A percentile compares a stretch with the other conserved stretches of the same genome.
Evolutionary conservation across 2,888 invertebrate species (phyloP).

Genomic region (Arge pagana): DNA sequence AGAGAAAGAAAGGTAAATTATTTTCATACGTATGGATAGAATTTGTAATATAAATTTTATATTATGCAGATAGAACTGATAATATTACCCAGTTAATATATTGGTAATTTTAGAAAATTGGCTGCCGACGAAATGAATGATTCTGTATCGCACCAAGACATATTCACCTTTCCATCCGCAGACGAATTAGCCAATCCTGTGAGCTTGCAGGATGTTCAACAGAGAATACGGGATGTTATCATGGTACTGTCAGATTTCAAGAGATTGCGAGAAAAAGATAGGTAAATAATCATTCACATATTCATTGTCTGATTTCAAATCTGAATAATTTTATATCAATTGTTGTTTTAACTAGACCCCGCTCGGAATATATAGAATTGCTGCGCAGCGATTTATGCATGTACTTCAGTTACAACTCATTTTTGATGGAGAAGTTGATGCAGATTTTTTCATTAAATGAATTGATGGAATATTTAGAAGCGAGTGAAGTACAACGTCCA

Average conservation of each 20-base stretch:
- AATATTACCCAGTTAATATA: conserved; percentile 8
- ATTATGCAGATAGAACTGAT: too few relatives aligned
- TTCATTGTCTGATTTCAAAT: conserved; percentile 9
- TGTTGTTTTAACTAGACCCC: conserved; percentile 67
- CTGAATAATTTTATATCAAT: conserved; percentile 41
- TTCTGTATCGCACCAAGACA: conserved; percentile 76
- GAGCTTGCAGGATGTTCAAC: conserved; percentile 82
- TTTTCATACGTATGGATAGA: conserved; percentile 1
- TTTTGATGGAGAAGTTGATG: conserved; percentile 90
- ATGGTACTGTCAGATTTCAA: conserved; percentile 81
- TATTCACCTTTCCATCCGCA: conserved; percentile 79
- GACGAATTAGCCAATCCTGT: conserved; percentile 74
- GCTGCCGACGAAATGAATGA: conserved; percentile 83
- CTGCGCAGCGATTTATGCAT: conserved; percentile 84
- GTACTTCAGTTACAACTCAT: conserved; percentile 97
- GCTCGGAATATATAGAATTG: conserved; percentile 81
- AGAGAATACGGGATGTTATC: conserved; percentile 85
- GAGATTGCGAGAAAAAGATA: conserved; percentile 67
- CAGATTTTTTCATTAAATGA: conserved; percentile 86
- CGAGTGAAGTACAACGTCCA: conserved; percentile 93
- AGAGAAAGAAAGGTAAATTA: conserved; percentile 64
- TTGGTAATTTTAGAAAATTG: conserved; percentile 60
- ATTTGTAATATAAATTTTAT: too few relatives aligned
- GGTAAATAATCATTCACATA: conserved; percentile 31
- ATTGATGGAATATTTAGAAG: conserved; percentile 92